Conservation (phyloP, 2,888 invertebrate genomes). For the Lampropteryx suffumata region DNA sequence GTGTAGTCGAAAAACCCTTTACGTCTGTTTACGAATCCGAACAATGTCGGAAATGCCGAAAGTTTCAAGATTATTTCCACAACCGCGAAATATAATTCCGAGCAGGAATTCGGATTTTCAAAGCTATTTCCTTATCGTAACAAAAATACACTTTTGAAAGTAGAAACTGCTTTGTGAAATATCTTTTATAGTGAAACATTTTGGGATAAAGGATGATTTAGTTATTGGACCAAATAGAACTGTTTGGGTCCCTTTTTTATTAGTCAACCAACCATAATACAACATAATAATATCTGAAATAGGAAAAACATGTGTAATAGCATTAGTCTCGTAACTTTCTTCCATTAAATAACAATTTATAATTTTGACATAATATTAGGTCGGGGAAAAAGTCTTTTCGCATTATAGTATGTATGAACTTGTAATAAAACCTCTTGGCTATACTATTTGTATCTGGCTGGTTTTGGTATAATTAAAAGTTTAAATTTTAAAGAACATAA, state of each 20-base stretch:
- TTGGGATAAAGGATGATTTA: slow-evolving; percentile 12
- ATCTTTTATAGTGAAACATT: slow-evolving; percentile 20
- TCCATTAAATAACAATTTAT: too few species aligned
- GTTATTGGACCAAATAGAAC: slow-evolving; percentile 16
- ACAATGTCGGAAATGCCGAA: slow-evolving; percentile 26
- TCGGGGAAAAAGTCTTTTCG: too few species aligned
- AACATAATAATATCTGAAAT: too few species aligned
- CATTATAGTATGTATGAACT: too few species aligned
- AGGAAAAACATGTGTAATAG: too few species aligned
- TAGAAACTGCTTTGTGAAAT: slow-evolving; percentile 28
- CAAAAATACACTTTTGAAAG: slow-evolving; percentile 29
- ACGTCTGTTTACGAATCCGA: slow-evolving; percentile 32
- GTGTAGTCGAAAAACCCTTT: slow-evolving; percentile 26
- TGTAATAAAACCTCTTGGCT: too few species aligned
- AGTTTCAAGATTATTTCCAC: slow-evolving; percentile 30
- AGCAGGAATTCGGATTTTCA: slow-evolving; percentile 23
- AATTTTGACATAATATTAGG: too few species aligned
- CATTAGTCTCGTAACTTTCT: too few species aligned
- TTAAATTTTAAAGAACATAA: too few species aligned
- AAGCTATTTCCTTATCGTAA: slow-evolving; percentile 31
- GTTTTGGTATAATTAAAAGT: too few species aligned
- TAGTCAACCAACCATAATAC: neutral
- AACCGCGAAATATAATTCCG: slow-evolving; percentile 31
- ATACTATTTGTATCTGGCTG: too few species aligned
- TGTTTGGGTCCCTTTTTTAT: neutral